These are phyloP conservation scores for Trichopria drosophilae DNA, from an alignment of 2,888 invertebrate genomes.

Conservation along the genomic window DNA sequence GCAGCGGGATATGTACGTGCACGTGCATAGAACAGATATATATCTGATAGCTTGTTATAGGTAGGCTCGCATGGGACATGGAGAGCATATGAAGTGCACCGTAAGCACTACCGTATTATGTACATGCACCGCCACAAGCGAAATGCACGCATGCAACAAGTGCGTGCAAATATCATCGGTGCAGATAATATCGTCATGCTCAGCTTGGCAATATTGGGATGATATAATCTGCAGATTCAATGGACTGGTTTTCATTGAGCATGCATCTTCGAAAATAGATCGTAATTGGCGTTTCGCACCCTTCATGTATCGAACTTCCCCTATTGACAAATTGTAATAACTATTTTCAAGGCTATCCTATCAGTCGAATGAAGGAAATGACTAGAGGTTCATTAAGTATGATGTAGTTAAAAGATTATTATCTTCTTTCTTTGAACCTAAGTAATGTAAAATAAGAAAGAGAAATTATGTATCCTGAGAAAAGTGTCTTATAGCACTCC, in stretches of 20 bases:
- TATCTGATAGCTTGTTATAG: constrained; percentile 53
- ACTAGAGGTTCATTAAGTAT: too few species aligned
- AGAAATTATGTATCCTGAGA: too few species aligned
- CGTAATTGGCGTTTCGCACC: too few species aligned
- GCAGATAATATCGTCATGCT: constrained; percentile 55
- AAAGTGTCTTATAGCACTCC: too few species aligned
- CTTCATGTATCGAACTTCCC: too few species aligned
- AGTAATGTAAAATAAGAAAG: too few species aligned
- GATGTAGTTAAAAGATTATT: too few species aligned
- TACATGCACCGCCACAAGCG: constrained; percentile 48
- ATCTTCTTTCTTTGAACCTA: too few species aligned
- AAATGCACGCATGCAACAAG: constrained; percentile 56
- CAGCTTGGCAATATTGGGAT: constrained; percentile 50
- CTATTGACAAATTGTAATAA: too few species aligned
- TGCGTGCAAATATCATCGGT: constrained; percentile 55
- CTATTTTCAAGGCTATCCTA: too few species aligned
- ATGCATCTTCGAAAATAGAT: neutral
- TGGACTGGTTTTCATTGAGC: constrained; percentile 49
- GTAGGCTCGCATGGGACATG: constrained; percentile 54
- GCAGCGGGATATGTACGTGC: constrained; percentile 42
- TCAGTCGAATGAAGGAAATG: too few species aligned
- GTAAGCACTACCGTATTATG: constrained; percentile 52
- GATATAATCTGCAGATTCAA: constrained; percentile 48
- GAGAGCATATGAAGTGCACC: constrained; percentile 57
- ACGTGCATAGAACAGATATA: constrained; percentile 43